These are phyloP conservation scores for Ivindomyrus marchei DNA, from an alignment of 2,113 vertebrate genomes.

Conservation along the genomic window DNA sequence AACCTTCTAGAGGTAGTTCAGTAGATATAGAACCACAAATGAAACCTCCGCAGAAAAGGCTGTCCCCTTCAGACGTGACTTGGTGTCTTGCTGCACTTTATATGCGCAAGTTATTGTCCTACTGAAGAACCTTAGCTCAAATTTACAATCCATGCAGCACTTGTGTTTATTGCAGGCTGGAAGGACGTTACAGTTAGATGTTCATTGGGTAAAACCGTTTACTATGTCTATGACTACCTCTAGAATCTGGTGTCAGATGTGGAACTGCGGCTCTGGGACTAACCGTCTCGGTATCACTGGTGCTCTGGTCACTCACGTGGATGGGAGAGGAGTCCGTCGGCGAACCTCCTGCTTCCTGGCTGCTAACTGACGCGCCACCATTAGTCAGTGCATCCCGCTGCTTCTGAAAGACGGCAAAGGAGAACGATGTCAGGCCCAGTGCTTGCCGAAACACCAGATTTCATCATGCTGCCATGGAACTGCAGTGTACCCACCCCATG, in stretches of 20 bases:
- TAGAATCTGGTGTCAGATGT: not conserved
- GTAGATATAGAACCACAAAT: not conserved
- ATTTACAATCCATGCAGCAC: not conserved
- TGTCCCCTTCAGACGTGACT: not conserved
- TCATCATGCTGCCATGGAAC: not conserved
- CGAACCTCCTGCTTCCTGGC: slow-evolving; percentile 35
- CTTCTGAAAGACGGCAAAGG: slow-evolving; percentile 20
- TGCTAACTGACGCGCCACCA: not conserved
- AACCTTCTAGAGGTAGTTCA: not conserved
- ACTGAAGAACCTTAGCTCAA: not conserved
- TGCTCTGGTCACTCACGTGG: slow-evolving; percentile 49
- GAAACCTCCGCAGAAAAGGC: not conserved
- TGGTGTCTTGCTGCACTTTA: not conserved
- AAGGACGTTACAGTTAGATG: not conserved
- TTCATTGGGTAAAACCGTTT: not conserved
- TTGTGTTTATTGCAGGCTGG: not conserved
- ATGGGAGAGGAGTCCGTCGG: slow-evolving; percentile 39
- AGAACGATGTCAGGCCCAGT: not conserved
- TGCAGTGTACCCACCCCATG: not conserved
- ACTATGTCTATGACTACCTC: not conserved
- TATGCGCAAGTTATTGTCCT: not conserved
- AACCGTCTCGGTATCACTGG: slow-evolving; percentile 50
- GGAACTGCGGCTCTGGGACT: not conserved
- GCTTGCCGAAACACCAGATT: not conserved
- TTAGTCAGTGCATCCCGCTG: slow-evolving; percentile 29